Evolutionary conservation across 2,797 vertebrate species (phyloP), one percentile per base, ranked within the genome.

Genomic region (Artibeus lituratus): DNA sequence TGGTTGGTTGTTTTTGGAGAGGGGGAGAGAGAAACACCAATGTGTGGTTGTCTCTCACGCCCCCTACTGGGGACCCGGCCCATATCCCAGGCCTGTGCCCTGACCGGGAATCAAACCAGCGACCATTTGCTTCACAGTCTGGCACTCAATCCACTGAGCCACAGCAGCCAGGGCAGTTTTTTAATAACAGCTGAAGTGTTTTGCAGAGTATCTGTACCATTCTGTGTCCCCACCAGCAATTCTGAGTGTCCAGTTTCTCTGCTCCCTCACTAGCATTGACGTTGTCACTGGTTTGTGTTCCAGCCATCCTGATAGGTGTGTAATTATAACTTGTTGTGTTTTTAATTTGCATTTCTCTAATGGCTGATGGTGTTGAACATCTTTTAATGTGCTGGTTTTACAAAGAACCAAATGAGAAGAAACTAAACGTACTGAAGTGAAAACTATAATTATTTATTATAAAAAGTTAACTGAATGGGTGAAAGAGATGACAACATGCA

Each of bases 291-390:
- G 35, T n/a, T 84, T 84, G 91, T 42, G 16, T 4, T 76, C 74
- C 39, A 47, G 42, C 37, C n/a, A 26, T 70, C 53, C 76, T 62
- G 26, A 42, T 44, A 47, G 57, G 37, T 44, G 2, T 77, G 35
- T 90, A 22, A n/a, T 95, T 73, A 49, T 81, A 67, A 32, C 70
- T 89, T 32, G 7, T 39, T 65, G 57, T 35, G 32, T 78, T 94
- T 91, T 93, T 67, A 90, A 93, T 94, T 74, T 93, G 83, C 29
- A 37, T 90, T 88, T 94, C 44, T 37, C 47, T 74, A 81, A 51
- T 90, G 65, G 49, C 35, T 90, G 76, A 82, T 87, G 65, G 90
- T 86, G 78, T 94, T 57, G 62, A 88, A 42, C 74, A 49, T 83
- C 62, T 59, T 74, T 90, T 90, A 78, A 72, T 70, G 72, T 76